These are phyloP conservation scores for Danio tinwini DNA, from an alignment of 2,797 vertebrate species.

Conservation along the genomic window DNA sequence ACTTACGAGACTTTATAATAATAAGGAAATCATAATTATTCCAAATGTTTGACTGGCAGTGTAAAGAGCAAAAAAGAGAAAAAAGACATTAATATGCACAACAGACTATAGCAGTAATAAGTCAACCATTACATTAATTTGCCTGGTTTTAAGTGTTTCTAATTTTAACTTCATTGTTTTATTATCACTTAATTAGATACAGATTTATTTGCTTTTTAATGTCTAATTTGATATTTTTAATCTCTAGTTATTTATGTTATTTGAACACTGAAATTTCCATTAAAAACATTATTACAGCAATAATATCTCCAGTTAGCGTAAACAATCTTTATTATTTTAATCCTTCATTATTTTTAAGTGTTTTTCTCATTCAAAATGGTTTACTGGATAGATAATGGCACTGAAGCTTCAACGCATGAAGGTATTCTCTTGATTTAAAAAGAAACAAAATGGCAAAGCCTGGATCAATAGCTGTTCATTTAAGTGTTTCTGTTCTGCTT, in stretches of 20 bases:
- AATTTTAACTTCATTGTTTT: conserved; percentile 1
- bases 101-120: conserved; percentile 1
- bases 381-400: not conserved
- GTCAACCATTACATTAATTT: not conserved
- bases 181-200: conserved; percentile 6
- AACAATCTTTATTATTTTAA: not conserved
- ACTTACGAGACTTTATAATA: no score
- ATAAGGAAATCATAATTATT: no score
- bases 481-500: conserved; percentile 31
- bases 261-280: not conserved
- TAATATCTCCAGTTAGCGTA: not conserved
- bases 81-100: not conserved
- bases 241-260: not conserved
- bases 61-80: no score
- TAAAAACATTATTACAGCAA: not conserved
- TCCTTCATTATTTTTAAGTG: not conserved
- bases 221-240: not conserved
- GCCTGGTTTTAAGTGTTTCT: not conserved
- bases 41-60: no score
- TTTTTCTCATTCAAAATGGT: not conserved
- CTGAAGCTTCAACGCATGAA: conserved; percentile 1
- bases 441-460: conserved; percentile 22
- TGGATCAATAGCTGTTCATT: conserved; percentile 47
- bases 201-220: not conserved
- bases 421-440: conserved; percentile 31